Evolutionary conservation across 2,797 vertebrate species (phyloP).

Genomic region (Fringilla coelebs): DNA sequence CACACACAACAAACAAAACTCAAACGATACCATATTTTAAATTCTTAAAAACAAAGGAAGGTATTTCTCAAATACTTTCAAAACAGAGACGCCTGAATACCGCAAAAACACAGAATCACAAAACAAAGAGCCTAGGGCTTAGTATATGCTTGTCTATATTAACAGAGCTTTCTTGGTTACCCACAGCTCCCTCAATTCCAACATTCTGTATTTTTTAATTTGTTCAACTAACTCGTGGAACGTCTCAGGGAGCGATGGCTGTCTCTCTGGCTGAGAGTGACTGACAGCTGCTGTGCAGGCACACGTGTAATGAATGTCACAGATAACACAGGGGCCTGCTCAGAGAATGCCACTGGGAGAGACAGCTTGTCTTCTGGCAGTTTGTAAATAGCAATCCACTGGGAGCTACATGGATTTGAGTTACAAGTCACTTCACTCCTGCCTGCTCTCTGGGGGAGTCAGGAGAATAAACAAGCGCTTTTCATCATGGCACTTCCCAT

Average conservation of each 20-base stretch:
- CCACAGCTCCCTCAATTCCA: background rate
- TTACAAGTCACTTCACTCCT: constrained; percentile 11
- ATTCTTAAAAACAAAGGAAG: background rate
- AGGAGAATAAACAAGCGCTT: constrained; percentile 22
- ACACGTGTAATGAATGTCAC: constrained; percentile 17
- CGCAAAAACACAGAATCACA: background rate
- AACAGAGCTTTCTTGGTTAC: background rate
- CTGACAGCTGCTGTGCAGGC: constrained; percentile 21
- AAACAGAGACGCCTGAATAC: background rate
- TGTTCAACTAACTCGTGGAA: background rate
- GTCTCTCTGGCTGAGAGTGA: constrained; percentile 1
- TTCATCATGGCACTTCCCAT: background rate
- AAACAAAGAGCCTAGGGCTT: background rate
- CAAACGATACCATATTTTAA: background rate
- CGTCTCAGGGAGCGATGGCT: background rate
- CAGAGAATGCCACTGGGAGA: background rate
- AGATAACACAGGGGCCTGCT: background rate
- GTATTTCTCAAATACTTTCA: background rate
- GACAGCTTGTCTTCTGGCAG: constrained; percentile 30
- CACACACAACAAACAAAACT: background rate
- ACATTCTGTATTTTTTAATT: background rate
- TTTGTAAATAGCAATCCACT: constrained; percentile 37
- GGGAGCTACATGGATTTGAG: background rate
- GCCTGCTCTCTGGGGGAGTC: background rate
- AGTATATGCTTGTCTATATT: fast-evolving